A percentile compares a stretch with the other conserved stretches of the same genome.
Evolutionary conservation across 2,113 vertebrate genomes (phyloP).

Genomic region (Pterocles gutturalis): DNA sequence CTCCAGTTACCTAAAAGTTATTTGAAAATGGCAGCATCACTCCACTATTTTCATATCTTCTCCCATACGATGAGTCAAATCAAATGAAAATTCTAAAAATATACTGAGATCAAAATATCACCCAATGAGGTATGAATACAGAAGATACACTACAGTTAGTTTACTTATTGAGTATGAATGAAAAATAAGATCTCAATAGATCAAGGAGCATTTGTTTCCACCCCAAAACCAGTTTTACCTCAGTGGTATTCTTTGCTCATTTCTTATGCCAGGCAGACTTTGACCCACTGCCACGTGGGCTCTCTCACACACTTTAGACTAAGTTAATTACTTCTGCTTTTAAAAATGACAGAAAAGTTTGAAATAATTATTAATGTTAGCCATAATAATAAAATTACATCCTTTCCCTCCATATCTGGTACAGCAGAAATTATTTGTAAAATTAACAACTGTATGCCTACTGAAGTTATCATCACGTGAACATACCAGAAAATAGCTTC

Average conservation of each 20-base stretch:
- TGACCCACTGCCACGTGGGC: background rate
- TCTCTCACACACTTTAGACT: background rate
- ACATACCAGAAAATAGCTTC: background rate
- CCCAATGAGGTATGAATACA: background rate
- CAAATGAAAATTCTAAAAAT: background rate
- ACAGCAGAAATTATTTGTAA: background rate
- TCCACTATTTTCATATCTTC: background rate
- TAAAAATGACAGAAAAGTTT: too few species aligned
- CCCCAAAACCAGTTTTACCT: background rate
- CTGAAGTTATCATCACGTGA: background rate
- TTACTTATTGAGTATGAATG: background rate
- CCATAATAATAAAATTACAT: background rate
- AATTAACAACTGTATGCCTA: background rate
- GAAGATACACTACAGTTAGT: background rate
- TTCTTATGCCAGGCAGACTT: background rate
- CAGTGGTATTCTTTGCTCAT: background rate
- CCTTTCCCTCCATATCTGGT: background rate
- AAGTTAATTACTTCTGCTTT: too few species aligned
- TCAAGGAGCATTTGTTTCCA: background rate
- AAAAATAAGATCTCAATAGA: background rate
- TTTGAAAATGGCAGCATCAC: constrained; percentile 19
- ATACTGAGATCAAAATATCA: background rate
- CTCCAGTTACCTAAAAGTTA: constrained; percentile 90
- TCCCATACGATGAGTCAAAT: background rate
- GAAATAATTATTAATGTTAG: background rate